A percentile compares a stretch with the other conserved stretches of the same genome.
Evolutionary conservation across 2,888 invertebrate genomes (phyloP).

Genomic region (Tyria jacobaeae): DNA sequence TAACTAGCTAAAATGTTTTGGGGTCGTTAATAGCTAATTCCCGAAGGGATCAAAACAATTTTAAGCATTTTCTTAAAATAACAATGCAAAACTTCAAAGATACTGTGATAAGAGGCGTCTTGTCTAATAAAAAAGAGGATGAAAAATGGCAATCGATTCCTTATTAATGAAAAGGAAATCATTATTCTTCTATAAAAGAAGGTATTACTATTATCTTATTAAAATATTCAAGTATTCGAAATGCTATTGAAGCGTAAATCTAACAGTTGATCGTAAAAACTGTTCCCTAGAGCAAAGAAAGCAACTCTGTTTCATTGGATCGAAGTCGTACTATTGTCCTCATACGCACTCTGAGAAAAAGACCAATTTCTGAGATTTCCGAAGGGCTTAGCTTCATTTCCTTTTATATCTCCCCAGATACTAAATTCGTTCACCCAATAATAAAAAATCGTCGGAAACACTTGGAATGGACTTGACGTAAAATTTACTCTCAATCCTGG

Average conservation of each 20-base stretch:
- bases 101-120: constrained; percentile 35
- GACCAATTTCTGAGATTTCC: constrained; percentile 85
- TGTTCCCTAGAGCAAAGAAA: constrained; percentile 75
- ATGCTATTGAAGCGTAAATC: constrained; percentile 76
- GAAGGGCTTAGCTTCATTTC: constrained; percentile 86
- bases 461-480: constrained; percentile 76
- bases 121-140: constrained; percentile 27
- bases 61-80: constrained; percentile 30
- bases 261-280: constrained; percentile 80
- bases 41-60: constrained; percentile 24
- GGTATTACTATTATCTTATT: constrained; percentile 67
- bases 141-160: constrained; percentile 47
- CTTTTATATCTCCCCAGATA: constrained; percentile 86
- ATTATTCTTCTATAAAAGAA: constrained; percentile 58
- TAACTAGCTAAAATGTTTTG: constrained; percentile 61
- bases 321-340: constrained; percentile 77
- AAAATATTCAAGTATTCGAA: constrained; percentile 75
- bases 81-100: constrained; percentile 42
- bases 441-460: constrained; percentile 83
- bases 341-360: constrained; percentile 81
- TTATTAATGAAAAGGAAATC: constrained; percentile 61
- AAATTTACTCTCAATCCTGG: constrained; percentile 75
- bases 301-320: constrained; percentile 79
- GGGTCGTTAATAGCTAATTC: constrained; percentile 45
- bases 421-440: constrained; percentile 85